Evolutionary conservation across 2,888 invertebrate species (phyloP), one percentile per base, ranked within the genome.

Genomic region (Sisyra terminalis): DNA sequence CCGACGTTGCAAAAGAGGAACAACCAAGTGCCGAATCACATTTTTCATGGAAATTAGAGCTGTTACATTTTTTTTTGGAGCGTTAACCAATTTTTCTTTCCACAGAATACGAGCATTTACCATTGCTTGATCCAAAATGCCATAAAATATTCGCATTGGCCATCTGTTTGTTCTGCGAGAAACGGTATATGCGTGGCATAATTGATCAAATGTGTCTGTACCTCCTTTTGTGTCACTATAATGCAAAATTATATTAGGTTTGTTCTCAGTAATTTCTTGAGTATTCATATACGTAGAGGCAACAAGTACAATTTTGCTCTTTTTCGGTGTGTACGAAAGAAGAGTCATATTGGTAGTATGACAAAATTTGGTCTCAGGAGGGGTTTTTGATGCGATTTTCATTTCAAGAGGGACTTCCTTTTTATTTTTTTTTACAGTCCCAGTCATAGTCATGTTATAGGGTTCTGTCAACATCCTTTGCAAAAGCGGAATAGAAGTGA

Each of bases 291-390:
- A 40, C n/a, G 46, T 46, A 24, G 46, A 47, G 29, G 47, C 39
- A 29, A 48, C 13, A 11, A 46, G 11, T 30, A 46, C 45, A 7
- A 36, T 43, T 38, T 46, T 43, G n/a, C 38, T 45, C 18, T 42
- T 40, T 10, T 42, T 41, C 31, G 42, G 47, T 42, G 44, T 53
- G 47, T 45, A 55, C 48, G 55, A 57, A 1, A 56, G 36, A 3
- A 58, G 46, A 1, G 54, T 55, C 17, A 54, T 44, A 30, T 46
- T 46, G 11, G 50, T 50, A 45, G 53, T 49, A 42, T 49, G 53
- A 31, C 44, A 45, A 44, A 49, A 52, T 43, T 47, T 45, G 8
- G 48, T 44, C 15, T 10, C 44, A 39, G 46, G 46, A 18, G 44
- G 42, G 9, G 45, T 16, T 46, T 46, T 44, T 4, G 15, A 40